Evolutionary conservation across 1,140 invertebrate species (phyloP).

Genomic region (Popillia japonica): DNA sequence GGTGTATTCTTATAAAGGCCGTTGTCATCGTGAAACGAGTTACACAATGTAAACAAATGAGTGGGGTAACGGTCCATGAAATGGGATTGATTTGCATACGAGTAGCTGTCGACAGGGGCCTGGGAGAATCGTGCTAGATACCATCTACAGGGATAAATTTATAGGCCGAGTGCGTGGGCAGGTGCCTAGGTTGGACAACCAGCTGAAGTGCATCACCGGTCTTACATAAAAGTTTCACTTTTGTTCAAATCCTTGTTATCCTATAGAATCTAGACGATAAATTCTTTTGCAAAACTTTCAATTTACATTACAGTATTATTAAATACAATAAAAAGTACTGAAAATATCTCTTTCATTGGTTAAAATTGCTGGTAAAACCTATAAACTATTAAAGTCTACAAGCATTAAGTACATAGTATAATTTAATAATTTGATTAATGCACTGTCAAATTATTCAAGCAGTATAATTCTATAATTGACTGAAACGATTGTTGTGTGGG

Average conservation of each 20-base stretch:
- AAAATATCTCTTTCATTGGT: too few relatives aligned
- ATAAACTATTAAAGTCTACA: too few relatives aligned
- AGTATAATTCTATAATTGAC: too few relatives aligned
- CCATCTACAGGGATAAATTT: slow-evolving; percentile 47
- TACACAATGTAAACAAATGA: slow-evolving; percentile 40
- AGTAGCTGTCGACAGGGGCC: slow-evolving; percentile 43
- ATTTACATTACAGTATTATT: too few relatives aligned
- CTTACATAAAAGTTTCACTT: slow-evolving; percentile 16
- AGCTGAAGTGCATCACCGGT: slow-evolving; percentile 24
- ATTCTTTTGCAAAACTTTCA: too few relatives aligned
- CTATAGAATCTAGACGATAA: neutral
- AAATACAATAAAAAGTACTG: too few relatives aligned
- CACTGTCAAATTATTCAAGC: too few relatives aligned
- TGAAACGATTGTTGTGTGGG: too few relatives aligned
- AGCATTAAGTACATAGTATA: too few relatives aligned
- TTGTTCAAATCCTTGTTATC: neutral
- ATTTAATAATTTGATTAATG: too few relatives aligned
- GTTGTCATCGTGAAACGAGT: slow-evolving; percentile 34
- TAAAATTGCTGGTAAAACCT: too few relatives aligned
- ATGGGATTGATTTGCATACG: slow-evolving; percentile 45
- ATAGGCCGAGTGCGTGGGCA: slow-evolving; percentile 48
- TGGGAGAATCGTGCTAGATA: slow-evolving; percentile 39
- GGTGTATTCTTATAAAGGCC: slow-evolving; percentile 30
- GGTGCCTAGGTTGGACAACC: slow-evolving; percentile 40
- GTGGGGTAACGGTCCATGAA: slow-evolving; percentile 39